These are phyloP conservation scores for Puffinus mauretanicus DNA, from an alignment of 2,113 vertebrate genomes.

Conservation along the genomic window DNA sequence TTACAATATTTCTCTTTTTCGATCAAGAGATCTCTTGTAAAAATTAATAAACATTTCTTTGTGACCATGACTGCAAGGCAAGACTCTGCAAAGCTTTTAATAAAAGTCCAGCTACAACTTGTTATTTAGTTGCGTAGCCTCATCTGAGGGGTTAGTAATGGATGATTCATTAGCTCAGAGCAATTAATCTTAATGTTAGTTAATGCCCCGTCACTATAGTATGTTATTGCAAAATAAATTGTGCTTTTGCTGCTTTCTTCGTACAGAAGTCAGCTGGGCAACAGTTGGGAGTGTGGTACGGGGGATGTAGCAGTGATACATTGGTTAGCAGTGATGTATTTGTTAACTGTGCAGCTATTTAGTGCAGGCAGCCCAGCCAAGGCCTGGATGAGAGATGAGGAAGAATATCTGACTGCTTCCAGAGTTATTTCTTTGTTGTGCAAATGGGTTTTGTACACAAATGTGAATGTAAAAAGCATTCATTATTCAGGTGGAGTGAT, in stretches of 20 bases:
- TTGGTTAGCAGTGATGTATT: background rate
- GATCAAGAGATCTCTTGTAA: background rate
- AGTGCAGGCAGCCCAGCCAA: background rate
- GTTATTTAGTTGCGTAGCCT: background rate
- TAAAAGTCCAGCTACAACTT: background rate
- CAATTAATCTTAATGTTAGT: slow-evolving; percentile 60
- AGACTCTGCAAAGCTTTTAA: background rate
- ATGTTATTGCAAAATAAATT: slow-evolving; percentile 58
- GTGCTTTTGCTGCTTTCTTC: slow-evolving; percentile 44
- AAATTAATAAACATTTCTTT: background rate
- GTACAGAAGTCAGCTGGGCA: background rate
- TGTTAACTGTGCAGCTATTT: background rate
- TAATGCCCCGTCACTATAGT: slow-evolving; percentile 28
- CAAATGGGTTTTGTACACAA: slow-evolving; percentile 49
- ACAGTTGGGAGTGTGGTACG: background rate
- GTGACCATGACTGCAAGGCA: background rate
- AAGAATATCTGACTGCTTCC: background rate
- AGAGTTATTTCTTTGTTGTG: slow-evolving; percentile 25
- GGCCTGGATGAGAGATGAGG: background rate
- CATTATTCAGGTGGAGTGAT: slow-evolving; percentile 62
- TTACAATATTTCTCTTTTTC: background rate
- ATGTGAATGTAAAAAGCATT: background rate
- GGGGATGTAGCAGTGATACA: background rate
- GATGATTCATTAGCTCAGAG: slow-evolving; percentile 57
- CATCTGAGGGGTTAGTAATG: slow-evolving; percentile 48